Conservation (phyloP, 2,888 invertebrate species). For the Pyrocoelia pectoralis region DNA sequence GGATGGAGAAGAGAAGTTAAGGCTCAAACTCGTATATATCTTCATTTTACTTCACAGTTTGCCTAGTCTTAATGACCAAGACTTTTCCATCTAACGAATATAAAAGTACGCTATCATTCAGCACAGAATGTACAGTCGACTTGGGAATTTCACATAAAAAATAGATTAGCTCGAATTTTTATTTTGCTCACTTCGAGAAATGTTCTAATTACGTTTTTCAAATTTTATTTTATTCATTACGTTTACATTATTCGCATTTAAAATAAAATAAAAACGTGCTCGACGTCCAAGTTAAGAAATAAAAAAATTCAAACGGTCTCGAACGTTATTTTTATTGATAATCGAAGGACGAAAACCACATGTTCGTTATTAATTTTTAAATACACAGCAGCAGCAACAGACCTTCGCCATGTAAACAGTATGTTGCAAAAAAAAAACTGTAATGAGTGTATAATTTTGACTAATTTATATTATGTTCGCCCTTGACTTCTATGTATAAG, state of each 20-base stretch:
- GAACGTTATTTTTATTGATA: neutral
- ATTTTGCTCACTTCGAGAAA: conserved; percentile 41
- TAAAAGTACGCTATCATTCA: conserved; percentile 52
- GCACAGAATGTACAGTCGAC: conserved; percentile 48
- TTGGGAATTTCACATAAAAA: conserved; percentile 50
- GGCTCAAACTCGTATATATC: conserved; percentile 45
- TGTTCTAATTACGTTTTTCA: conserved; percentile 42
- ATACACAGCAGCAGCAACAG: neutral
- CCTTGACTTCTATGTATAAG: too few relatives aligned
- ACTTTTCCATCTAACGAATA: conserved; percentile 50
- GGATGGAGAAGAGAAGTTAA: conserved; percentile 39
- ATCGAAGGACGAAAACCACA: neutral
- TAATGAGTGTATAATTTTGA: neutral
- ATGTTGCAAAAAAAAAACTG: neutral
- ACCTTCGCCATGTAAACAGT: too few relatives aligned
- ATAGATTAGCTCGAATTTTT: conserved; percentile 49
- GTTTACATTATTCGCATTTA: conserved; percentile 29
- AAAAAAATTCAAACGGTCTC: neutral
- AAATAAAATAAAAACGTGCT: conserved; percentile 15
- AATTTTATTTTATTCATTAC: conserved; percentile 39
- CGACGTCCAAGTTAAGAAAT: neutral
- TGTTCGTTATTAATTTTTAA: conserved; percentile 1
- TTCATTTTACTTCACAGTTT: conserved; percentile 44
- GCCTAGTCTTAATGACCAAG: conserved; percentile 49
- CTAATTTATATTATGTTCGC: too few relatives aligned